Evolutionary conservation across 1,140 invertebrate species (phyloP).

Genomic region (Lepidurus apus): DNA sequence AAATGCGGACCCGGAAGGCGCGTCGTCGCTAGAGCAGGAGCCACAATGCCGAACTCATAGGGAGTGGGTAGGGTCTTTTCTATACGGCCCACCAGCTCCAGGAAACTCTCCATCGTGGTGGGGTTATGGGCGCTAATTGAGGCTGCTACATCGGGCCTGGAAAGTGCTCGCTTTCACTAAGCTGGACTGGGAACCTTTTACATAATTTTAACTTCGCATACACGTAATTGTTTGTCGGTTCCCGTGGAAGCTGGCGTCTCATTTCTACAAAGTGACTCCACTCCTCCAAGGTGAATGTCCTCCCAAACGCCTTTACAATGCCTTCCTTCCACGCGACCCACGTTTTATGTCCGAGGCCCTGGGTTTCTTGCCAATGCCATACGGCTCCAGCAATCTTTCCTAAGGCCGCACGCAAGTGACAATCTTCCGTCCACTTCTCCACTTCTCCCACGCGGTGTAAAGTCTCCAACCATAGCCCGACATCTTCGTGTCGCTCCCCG

Average conservation of each 20-base stretch:
- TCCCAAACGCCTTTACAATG: neutral
- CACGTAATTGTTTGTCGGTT: neutral
- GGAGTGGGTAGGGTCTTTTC: neutral
- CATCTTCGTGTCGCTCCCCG: neutral
- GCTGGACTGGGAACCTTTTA: constrained; percentile 15
- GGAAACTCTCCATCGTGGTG: neutral
- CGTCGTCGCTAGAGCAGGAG: neutral
- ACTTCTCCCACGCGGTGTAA: neutral
- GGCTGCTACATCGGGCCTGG: constrained; percentile 24
- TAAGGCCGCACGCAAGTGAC: constrained; percentile 24
- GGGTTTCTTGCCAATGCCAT: constrained; percentile 24
- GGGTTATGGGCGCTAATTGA: neutral
- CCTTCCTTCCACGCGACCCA: neutral
- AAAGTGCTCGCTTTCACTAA: constrained; percentile 11
- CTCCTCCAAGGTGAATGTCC: constrained; percentile 18
- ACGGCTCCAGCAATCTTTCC: constrained; percentile 26
- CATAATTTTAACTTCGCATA: constrained; percentile 26
- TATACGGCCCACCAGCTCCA: neutral
- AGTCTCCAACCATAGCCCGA: neutral
- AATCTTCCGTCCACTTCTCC: constrained; percentile 7
- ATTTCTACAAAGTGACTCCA: constrained; percentile 4
- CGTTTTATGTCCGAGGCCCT: neutral
- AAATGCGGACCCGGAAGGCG: neutral
- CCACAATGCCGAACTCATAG: neutral
- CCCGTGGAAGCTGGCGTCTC: neutral